These are phyloP conservation scores for Papilio machaon DNA, from an alignment of 1,140 invertebrate species.

Conservation along the genomic window DNA sequence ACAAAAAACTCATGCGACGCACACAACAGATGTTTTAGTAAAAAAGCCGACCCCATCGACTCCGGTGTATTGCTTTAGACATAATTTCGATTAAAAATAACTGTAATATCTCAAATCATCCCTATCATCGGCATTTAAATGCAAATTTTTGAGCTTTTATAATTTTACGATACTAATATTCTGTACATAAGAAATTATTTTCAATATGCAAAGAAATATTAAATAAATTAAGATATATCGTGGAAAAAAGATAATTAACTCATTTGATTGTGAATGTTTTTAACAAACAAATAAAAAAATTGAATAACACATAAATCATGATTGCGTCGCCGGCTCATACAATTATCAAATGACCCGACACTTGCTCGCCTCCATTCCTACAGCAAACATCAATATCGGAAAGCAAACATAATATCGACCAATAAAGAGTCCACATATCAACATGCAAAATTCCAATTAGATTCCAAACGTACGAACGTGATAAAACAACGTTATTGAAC, in stretches of 20 bases:
- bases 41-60: constrained; percentile 71
- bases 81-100: constrained; percentile 75
- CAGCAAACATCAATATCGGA: constrained; percentile 76
- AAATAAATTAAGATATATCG: neutral
- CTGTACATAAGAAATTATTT: neutral
- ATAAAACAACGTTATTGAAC: constrained; percentile 79
- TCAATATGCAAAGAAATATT: neutral
- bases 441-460: constrained; percentile 81
- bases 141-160: constrained; percentile 59
- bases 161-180: neutral
- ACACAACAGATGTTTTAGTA: constrained; percentile 80
- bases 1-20: constrained; percentile 76
- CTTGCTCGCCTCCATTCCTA: constrained; percentile 59
- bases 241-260: neutral
- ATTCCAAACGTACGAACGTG: constrained; percentile 79
- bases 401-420: constrained; percentile 80
- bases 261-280: constrained; percentile 7
- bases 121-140: constrained; percentile 71
- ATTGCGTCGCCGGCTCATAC: constrained; percentile 30
- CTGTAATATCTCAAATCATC: constrained; percentile 74
- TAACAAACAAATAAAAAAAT: constrained; percentile 24
- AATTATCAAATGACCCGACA: constrained; percentile 50
- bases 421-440: constrained; percentile 80
- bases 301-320: constrained; percentile 31
- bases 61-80: constrained; percentile 61